These are phyloP conservation scores for Caenorhabditis virilis DNA, from an alignment of 2,888 invertebrate species.

Conservation along the genomic window DNA sequence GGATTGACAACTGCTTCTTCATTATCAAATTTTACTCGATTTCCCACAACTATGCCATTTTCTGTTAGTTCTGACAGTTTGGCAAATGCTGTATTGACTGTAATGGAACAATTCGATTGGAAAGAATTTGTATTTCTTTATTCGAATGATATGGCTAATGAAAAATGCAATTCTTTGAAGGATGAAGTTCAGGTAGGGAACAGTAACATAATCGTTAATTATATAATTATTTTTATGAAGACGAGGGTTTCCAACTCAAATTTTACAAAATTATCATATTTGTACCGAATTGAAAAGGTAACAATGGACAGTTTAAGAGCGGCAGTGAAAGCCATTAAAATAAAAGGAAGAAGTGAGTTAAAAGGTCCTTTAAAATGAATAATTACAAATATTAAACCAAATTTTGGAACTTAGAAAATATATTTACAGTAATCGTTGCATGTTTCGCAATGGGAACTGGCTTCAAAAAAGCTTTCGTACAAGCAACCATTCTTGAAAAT, in stretches of 20 bases:
- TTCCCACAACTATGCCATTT: conserved; percentile 36
- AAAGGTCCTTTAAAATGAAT: too few species aligned
- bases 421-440: conserved; percentile 25
- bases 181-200: conserved; percentile 33
- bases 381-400: too few species aligned
- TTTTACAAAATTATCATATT: conserved; percentile 15
- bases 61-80: conserved; percentile 27
- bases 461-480: conserved; percentile 30
- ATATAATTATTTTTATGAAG: background rate
- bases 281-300: conserved; percentile 8
- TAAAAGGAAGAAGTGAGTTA: conserved; percentile 30
- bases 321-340: conserved; percentile 13
- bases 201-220: background rate
- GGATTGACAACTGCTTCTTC: conserved; percentile 30
- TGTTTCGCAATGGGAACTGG: conserved; percentile 31
- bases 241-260: background rate
- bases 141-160: conserved; percentile 32
- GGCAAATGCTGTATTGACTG: conserved; percentile 25
- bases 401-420: too few species aligned
- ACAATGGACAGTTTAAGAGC: conserved; percentile 8
- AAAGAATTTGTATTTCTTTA: conserved; percentile 55
- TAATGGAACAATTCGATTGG: conserved; percentile 53
- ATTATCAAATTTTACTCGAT: conserved; percentile 25
- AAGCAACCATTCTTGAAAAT: conserved; percentile 29
- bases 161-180: conserved; percentile 40